Conservation (phyloP, 1,140 invertebrate genomes). For the Heterodera schachtii region DNA sequence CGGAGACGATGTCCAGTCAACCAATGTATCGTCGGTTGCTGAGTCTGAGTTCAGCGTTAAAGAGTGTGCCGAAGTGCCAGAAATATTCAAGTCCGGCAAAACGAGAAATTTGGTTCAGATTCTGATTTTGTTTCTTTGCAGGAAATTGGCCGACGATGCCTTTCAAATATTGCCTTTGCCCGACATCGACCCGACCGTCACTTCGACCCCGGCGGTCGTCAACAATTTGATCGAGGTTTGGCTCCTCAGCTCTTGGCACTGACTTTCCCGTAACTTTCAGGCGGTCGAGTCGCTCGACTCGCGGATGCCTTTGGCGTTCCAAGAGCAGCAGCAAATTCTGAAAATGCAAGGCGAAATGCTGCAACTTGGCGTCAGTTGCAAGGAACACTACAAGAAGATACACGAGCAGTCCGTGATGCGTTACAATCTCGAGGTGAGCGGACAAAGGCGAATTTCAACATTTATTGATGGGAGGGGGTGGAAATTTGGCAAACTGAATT, state of each 20-base stretch:
- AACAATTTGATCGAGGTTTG: background rate
- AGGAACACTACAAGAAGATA: background rate
- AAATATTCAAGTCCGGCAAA: background rate
- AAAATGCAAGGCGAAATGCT: background rate
- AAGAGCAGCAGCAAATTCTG: background rate
- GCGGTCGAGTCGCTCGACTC: background rate
- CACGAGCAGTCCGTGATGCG: slow-evolving; percentile 1
- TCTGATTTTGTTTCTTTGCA: background rate
- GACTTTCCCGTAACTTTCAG: background rate
- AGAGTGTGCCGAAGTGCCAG: background rate
- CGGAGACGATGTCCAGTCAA: background rate
- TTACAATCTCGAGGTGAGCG: background rate
- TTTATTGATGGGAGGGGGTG: too few species aligned
- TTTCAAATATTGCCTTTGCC: background rate
- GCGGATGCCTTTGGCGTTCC: background rate
- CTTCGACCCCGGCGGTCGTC: background rate
- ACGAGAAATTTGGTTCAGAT: background rate
- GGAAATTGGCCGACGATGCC: background rate
- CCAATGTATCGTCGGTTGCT: background rate
- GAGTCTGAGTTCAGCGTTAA: background rate
- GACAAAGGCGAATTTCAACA: too few species aligned
- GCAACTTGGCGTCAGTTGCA: background rate
- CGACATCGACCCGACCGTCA: background rate
- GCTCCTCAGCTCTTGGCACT: background rate
- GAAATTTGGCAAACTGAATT: too few species aligned